Evolutionary conservation across 2,113 vertebrate species (phyloP), one percentile per base, ranked within the genome.

Genomic region (Bufo gargarizans): DNA sequence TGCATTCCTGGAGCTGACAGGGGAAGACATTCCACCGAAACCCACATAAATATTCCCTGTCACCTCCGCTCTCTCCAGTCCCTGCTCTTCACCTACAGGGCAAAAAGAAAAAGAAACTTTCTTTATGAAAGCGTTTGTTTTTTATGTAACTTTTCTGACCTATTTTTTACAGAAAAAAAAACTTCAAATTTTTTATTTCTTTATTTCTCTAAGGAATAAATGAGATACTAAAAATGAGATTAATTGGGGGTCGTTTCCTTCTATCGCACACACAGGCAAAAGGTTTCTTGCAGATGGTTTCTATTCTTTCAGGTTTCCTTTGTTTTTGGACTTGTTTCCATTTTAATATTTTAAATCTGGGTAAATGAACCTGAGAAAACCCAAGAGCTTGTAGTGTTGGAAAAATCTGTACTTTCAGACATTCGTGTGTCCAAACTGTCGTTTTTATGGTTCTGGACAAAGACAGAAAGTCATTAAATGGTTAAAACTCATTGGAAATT

Each of bases 1-100:
- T 63, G 90, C 91, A 91, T 92, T 92, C 92, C 92, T 92, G 56
- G 89, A 91, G 92, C 85, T 90, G 91, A 91, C 91, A 91, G 91
- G 89, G 89, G 91, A 47, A 56, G 19, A 50, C 81, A 83, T 83
- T 83, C 81, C 91, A 90, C 2, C 11, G 63, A 90, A 86, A n/a
- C 90, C 90, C 7, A 50, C 89, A 91, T 17, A 91, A 93, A 92
- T 91, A 91, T 91, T 14, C 33, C 90, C n/a, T 90, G 91, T 89
- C 91, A 89, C 91, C 91, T 61, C 45, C 20, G 79, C 6, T 5
- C 53, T 16, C 19, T 55, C 33, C 55, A 63, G 65, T 82, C 67
- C 53, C 67, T 82, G 17, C 86, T 87, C 1, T 50, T 61, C 84
- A 61, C 33, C 84, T 58, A 43, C 55, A 61, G 55, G 22, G 67